Evolutionary conservation across 2,797 vertebrate genomes (phyloP).

Genomic region (Rhyacichthys aspro): DNA sequence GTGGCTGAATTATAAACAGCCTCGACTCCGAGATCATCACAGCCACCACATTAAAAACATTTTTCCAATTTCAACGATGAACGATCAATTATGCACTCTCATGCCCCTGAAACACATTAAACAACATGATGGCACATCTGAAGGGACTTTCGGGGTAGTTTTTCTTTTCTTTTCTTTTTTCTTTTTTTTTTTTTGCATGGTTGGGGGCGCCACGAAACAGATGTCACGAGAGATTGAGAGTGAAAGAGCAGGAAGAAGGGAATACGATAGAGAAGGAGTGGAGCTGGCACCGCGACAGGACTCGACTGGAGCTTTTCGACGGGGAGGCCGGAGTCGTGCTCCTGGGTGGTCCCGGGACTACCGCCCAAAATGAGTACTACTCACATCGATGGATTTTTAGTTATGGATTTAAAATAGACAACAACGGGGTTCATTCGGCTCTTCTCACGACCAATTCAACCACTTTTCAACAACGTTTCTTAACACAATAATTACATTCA

Average conservation of each 20-base stretch:
- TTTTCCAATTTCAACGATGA: slow-evolving; percentile 38
- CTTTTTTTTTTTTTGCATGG: slow-evolving; percentile 9
- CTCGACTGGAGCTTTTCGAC: slow-evolving; percentile 69
- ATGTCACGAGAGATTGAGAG: slow-evolving; percentile 65
- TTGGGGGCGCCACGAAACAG: slow-evolving; percentile 60
- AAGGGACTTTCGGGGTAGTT: slow-evolving; percentile 6
- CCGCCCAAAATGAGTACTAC: slow-evolving; percentile 56
- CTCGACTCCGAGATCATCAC: slow-evolving; percentile 27
- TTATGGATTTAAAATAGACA: too few relatives aligned
- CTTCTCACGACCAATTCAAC: too few relatives aligned
- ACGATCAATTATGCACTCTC: slow-evolving; percentile 55
- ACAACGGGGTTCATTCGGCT: too few relatives aligned
- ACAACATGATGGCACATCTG: slow-evolving; percentile 22
- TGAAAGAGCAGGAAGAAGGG: slow-evolving; percentile 60
- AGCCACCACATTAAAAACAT: slow-evolving; percentile 60
- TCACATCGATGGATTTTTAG: slow-evolving; percentile 26
- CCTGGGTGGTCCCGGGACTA: slow-evolving; percentile 77
- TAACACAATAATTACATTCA: too few relatives aligned
- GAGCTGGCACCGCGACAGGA: slow-evolving; percentile 67
- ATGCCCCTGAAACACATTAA: slow-evolving; percentile 54
- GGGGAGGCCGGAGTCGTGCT: slow-evolving; percentile 57
- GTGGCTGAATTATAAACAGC: slow-evolving; percentile 46
- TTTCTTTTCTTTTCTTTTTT: slow-evolving; percentile 46
- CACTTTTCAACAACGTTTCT: too few relatives aligned
- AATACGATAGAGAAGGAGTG: slow-evolving; percentile 59